These are phyloP conservation scores for Lepidurus couesii DNA, from an alignment of 1,140 invertebrate genomes.

Conservation along the genomic window DNA sequence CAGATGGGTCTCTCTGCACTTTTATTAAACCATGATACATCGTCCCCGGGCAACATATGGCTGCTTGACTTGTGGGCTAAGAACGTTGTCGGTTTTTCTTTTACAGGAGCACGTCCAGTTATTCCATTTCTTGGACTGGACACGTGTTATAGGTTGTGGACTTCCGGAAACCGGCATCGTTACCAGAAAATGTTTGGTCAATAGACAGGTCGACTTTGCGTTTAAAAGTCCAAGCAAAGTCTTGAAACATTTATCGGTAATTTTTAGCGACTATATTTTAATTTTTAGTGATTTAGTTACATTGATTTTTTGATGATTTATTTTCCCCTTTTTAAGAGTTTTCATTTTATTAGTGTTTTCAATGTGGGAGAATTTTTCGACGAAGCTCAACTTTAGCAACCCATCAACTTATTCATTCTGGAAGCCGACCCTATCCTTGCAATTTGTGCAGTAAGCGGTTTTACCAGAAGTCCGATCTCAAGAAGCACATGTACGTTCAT, in stretches of 20 bases:
- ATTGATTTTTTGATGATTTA: background rate
- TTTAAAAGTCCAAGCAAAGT: background rate
- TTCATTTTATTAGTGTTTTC: slow-evolving; percentile 15
- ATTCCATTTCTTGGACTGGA: background rate
- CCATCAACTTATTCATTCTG: slow-evolving; percentile 31
- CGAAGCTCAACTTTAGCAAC: slow-evolving; percentile 27
- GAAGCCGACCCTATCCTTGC: slow-evolving; percentile 29
- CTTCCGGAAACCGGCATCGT: background rate
- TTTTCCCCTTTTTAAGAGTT: background rate
- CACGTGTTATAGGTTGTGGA: background rate
- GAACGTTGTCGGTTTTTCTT: background rate
- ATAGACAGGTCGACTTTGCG: background rate
- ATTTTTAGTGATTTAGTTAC: no score
- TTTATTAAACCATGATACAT: background rate
- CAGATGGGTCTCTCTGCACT: no score
- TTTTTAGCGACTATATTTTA: no score
- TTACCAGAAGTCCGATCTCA: slow-evolving; percentile 34
- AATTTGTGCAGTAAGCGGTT: slow-evolving; percentile 29
- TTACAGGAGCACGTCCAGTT: slow-evolving; percentile 8
- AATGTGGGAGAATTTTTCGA: slow-evolving; percentile 29
- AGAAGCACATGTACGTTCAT: slow-evolving; percentile 32
- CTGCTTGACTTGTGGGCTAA: background rate
- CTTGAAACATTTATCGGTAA: background rate
- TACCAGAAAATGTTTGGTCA: background rate
- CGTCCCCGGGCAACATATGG: background rate